A percentile compares a stretch with the other conserved stretches of the same genome.
phyloP scores from a whole-genome alignment of 2,113 vertebrate species.

The Picathartes gymnocephalus region DNA sequence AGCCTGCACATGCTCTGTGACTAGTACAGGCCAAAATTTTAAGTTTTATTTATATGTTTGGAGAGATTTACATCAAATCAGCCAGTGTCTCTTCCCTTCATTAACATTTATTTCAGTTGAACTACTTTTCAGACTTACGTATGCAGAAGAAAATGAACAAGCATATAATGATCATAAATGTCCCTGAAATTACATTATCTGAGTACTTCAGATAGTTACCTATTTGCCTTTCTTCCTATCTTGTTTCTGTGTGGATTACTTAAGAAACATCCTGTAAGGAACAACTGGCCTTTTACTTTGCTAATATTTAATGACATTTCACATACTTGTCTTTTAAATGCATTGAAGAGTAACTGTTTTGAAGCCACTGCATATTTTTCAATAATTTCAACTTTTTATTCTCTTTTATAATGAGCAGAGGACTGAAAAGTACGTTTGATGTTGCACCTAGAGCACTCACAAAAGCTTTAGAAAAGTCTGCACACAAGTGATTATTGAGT shows the following conservation, averaged over 20 bases:
- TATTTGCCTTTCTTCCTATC: not conserved
- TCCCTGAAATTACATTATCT: not conserved
- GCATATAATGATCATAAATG: not conserved
- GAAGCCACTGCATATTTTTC: not conserved
- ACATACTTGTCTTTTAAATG: not conserved
- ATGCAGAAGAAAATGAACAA: not conserved
- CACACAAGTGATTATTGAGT: conserved; percentile 5
- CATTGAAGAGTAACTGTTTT: not conserved
- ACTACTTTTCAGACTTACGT: not conserved
- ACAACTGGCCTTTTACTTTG: not conserved
- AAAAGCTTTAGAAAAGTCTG: not conserved
- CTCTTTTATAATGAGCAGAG: not conserved
- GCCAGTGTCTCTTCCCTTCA: not conserved
- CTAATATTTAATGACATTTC: not conserved
- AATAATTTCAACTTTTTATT: not conserved
- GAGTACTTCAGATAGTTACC: not conserved
- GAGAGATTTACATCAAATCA: not conserved
- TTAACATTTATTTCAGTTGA: not conserved
- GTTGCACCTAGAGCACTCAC: not conserved
- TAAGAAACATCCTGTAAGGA: not conserved
- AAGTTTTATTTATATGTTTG: not conserved
- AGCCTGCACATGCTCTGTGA: not conserved
- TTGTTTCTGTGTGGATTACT: not conserved
- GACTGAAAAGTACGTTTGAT: not conserved
- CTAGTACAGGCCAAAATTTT: not conserved